These are phyloP conservation scores for Pampusana beccarii DNA, from an alignment of 2,113 vertebrate species.

Conservation along the genomic window DNA sequence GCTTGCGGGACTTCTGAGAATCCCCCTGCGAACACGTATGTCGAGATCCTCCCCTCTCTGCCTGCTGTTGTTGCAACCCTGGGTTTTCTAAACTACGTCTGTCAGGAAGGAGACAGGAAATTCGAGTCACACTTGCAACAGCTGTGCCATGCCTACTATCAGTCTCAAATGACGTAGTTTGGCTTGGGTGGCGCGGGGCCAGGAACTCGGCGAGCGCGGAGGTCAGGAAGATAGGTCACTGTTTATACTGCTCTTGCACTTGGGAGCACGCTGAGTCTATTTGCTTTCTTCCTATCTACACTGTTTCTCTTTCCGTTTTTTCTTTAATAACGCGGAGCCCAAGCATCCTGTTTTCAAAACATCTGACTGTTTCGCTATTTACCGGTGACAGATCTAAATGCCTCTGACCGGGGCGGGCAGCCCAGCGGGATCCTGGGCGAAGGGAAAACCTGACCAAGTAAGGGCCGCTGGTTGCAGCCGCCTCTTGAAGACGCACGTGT, in stretches of 20 bases:
- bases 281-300: slow-evolving; percentile 77
- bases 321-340: slow-evolving; percentile 64
- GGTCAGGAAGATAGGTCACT: slow-evolving; percentile 82
- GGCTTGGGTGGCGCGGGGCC: slow-evolving; percentile 76
- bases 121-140: slow-evolving; percentile 87
- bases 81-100: slow-evolving; percentile 82
- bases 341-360: slow-evolving; percentile 87
- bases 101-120: slow-evolving; percentile 98
- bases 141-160: slow-evolving; percentile 81
- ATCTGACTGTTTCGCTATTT: slow-evolving; percentile 51
- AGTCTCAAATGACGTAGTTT: slow-evolving; percentile 78
- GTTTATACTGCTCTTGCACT: slow-evolving; percentile 67
- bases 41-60: slow-evolving; percentile 46
- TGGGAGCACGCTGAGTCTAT: slow-evolving; percentile 67
- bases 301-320: slow-evolving; percentile 80
- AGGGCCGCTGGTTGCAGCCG: not conserved
- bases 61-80: slow-evolving; percentile 80
- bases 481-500: not conserved
- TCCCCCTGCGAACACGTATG: not conserved
- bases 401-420: not conserved
- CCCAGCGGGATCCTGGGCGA: not conserved
- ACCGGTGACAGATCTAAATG: not conserved
- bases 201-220: slow-evolving; percentile 74
- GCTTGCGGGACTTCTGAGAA: slow-evolving; percentile 16
- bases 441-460: not conserved